phyloP scores from a whole-genome alignment of 1,140 invertebrate species.

The Lasaia peninsularis region DNA sequence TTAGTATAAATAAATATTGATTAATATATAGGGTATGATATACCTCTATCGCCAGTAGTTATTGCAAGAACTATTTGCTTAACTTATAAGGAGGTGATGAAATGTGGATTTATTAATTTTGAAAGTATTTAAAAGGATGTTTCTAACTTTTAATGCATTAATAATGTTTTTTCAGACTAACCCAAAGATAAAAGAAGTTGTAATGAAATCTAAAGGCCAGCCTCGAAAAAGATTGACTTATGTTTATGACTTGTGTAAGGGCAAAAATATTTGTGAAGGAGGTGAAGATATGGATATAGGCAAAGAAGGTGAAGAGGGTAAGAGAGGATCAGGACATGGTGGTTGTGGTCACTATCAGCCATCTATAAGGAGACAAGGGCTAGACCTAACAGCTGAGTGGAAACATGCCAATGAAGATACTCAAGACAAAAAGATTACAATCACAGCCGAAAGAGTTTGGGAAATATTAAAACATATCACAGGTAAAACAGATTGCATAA shows the following conservation, averaged over 20 bases:
- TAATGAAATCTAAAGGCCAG: conserved; percentile 98
- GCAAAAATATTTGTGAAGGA: conserved; percentile 98
- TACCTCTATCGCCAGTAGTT: no score
- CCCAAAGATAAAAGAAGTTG: conserved; percentile 98
- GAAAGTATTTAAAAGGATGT: no score
- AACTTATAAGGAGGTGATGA: no score
- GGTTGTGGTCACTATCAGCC: conserved; percentile 99
- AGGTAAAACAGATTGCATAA: conserved; percentile 44
- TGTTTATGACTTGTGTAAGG: conserved; percentile 99
- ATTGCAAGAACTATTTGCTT: no score
- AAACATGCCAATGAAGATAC: conserved; percentile 99
- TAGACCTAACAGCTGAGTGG: conserved; percentile 98
- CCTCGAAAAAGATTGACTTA: conserved; percentile 95
- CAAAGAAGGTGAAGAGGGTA: conserved; percentile 84
- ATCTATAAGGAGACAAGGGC: conserved; percentile 89
- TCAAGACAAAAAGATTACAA: conserved; percentile 95
- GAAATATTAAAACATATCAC: conserved; percentile 98
- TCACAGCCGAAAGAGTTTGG: conserved; percentile 96
- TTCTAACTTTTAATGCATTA: no score
- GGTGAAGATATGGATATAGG: conserved; percentile 97
- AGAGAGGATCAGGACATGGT: conserved; percentile 90
- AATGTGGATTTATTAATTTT: no score
- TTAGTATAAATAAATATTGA: no score
- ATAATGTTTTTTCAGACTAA: conserved; percentile 81
- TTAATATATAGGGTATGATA: no score